Percentiles rank a stretch among this genome's conserved stretches.
Evolutionary conservation across 1,140 invertebrate genomes (phyloP).

Genomic region (Nilaparvata lugens): DNA sequence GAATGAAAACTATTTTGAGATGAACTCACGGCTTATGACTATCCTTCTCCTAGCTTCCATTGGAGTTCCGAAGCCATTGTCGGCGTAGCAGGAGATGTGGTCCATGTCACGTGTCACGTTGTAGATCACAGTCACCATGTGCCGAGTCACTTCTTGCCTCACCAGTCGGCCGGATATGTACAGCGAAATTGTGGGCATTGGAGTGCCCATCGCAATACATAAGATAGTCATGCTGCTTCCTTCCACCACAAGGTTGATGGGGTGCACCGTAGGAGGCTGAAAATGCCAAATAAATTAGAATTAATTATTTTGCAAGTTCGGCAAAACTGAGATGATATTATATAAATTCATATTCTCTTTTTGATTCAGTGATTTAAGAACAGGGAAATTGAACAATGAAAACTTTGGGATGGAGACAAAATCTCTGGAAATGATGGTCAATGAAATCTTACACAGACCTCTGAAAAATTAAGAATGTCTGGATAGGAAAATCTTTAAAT

Average conservation of each 20-base stretch:
- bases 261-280: conserved; percentile 69
- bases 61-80: conserved; percentile 74
- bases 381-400: too few relatives aligned
- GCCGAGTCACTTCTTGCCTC: conserved; percentile 61
- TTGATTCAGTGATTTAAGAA: too few relatives aligned
- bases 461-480: too few relatives aligned
- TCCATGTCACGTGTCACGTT: conserved; percentile 72
- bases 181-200: conserved; percentile 69
- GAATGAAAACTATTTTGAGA: too few relatives aligned
- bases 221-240: conserved; percentile 74
- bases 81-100: conserved; percentile 72
- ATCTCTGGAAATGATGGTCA: too few relatives aligned
- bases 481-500: too few relatives aligned
- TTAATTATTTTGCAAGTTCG: too few relatives aligned
- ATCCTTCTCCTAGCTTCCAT: conserved; percentile 69
- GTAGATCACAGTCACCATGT: conserved; percentile 71
- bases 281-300: too few relatives aligned
- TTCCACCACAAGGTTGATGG: conserved; percentile 68
- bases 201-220: conserved; percentile 72
- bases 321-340: too few relatives aligned
- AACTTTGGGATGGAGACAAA: too few relatives aligned
- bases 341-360: too few relatives aligned
- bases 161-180: conserved; percentile 66
- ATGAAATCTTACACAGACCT: too few relatives aligned
- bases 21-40: conserved; percentile 63